Percentiles rank a stretch among this genome's conserved stretches.
These are phyloP conservation scores for Portunus trituberculatus DNA, from an alignment of 1,140 invertebrate genomes.

Conservation along the genomic window DNA sequence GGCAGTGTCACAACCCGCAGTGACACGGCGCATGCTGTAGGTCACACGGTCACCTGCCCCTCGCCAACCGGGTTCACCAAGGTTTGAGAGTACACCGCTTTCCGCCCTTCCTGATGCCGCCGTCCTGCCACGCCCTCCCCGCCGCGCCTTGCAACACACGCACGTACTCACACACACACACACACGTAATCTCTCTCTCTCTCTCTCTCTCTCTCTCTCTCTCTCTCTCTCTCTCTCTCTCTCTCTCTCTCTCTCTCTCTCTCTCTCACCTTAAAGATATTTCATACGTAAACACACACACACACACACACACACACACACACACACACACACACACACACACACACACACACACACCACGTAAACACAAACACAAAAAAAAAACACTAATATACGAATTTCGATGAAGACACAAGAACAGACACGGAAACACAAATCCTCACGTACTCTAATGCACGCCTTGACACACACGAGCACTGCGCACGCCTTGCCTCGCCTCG, in stretches of 20 bases:
- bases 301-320: constrained; percentile 28
- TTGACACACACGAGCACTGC: background rate
- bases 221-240: no score
- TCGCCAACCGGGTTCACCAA: no score
- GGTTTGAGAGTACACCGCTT: no score
- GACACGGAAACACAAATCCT: constrained; percentile 23
- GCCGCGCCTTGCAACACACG: background rate
- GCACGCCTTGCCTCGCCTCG: no score
- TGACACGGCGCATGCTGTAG: no score
- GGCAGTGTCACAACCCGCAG: no score
- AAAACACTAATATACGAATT: background rate
- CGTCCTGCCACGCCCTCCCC: no score
- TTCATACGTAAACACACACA: background rate
- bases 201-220: no score
- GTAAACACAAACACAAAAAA: constrained; percentile 31
- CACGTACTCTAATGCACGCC: background rate
- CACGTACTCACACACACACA: constrained; percentile 4
- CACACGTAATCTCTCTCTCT: background rate
- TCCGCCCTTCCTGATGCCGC: no score
- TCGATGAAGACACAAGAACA: background rate
- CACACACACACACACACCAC: background rate
- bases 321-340: constrained; percentile 1
- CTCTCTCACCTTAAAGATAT: background rate
- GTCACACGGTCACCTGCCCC: no score
- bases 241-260: no score